Evolutionary conservation across 2,797 vertebrate genomes (phyloP), one percentile per base, ranked within the genome.

Genomic region (Lacerta agilis): DNA sequence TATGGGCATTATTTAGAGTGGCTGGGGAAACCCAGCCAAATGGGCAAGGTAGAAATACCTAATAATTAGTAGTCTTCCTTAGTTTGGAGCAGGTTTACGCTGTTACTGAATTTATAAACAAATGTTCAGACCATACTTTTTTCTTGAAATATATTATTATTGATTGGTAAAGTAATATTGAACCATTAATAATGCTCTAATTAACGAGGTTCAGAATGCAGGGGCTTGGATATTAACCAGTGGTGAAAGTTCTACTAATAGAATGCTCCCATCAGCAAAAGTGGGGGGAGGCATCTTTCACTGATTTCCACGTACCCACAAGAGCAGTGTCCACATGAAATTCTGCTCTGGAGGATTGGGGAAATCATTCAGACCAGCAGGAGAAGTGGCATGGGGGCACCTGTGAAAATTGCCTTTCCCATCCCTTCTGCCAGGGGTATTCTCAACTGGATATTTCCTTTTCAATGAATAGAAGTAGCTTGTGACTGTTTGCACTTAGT

Each of bases 31-130:
- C 49, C 49, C 49, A 55, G 49, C 49, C 49, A 55, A 55, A 55
- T 15, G 49, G 13, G 49, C 1, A 3, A 55, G 49, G 49, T 55
- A 55, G 49, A 55, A 55, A 55, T 55, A 55, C 15, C 4, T 55
- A 69, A 3, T 77, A 89, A 75, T 66, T 89, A 75, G 20, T 78
- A 61, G 3, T 17, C 43, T 90, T 4, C 79, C 8, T 86, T 93
- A 73, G 23, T 64, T 67, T 90, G 55, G 20, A 85, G 17, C 88
- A 89, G 49, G 10, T 64, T 29, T 82, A 33, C 33, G 33, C 41
- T 27, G 10, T 61, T n/a, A 73, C 29, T 58, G 27, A 76, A 55
- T 66, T 75, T 66, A 45, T 64, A 64, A 72, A 45, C 82, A 23
- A 72, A 72, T 36, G 17, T 2, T 75, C n/a, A 79, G 15, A 55